Percentiles rank a stretch among this genome's conserved stretches.
These are phyloP conservation scores for Cremastobaeus sp. DNA, from an alignment of 2,888 invertebrate genomes.

Conservation along the genomic window DNA sequence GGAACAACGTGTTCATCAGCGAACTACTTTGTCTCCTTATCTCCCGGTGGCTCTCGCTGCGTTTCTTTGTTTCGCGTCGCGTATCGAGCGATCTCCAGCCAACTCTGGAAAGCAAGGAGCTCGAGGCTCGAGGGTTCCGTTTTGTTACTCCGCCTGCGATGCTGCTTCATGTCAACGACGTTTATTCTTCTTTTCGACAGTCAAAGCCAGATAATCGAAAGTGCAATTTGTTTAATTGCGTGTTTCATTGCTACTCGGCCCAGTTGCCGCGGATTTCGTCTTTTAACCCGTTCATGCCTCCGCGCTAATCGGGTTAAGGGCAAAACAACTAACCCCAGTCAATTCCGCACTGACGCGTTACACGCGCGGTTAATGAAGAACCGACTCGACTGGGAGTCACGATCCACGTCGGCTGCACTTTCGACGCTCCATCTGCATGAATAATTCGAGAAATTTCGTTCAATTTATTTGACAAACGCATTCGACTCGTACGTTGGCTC, in stretches of 20 bases:
- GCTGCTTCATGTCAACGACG: too few species aligned
- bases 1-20: constrained; percentile 43
- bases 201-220: too few species aligned
- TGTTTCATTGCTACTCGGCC: too few species aligned
- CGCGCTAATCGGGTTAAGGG: too few species aligned
- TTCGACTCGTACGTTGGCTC: constrained; percentile 25
- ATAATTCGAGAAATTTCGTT: constrained; percentile 44
- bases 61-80: constrained; percentile 22
- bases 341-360: too few species aligned
- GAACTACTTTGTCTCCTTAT: constrained; percentile 42
- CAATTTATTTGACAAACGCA: constrained; percentile 43
- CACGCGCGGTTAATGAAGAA: constrained; percentile 34
- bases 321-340: too few species aligned
- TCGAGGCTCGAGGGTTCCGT: too few species aligned
- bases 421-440: constrained; percentile 38
- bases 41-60: constrained; percentile 22
- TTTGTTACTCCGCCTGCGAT: too few species aligned
- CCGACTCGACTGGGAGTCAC: constrained; percentile 2
- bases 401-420: constrained; percentile 12
- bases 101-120: constrained; percentile 8
- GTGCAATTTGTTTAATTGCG: too few species aligned
- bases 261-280: too few species aligned
- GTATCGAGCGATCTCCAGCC: constrained; percentile 16
- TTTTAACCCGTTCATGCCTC: not conserved
- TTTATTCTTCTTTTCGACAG: too few species aligned